Base-by-base conservation (phyloP, 2,797 vertebrate species). In the Lacerta viridis region DNA sequence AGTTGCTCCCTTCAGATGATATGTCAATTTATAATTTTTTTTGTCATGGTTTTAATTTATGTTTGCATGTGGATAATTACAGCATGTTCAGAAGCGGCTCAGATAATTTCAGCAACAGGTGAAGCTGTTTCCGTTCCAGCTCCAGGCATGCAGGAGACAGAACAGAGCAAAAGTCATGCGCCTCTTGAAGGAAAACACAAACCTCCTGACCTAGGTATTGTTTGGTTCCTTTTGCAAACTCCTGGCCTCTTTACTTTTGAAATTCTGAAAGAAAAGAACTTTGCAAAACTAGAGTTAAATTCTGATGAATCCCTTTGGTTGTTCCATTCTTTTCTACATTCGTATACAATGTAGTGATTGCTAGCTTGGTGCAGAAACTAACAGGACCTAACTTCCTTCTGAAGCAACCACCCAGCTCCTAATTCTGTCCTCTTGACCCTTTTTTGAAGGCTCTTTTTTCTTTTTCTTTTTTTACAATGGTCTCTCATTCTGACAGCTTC, bases 81-180 rank as follows among this genome's bases (percentile, higher is more conserved):
- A 97, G 97, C 95, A 93, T 97, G 98, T 81, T 95, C 97, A 86
- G 98, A 98, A 94, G 99, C 97, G 8, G 97, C 98, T 93, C 98
- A 98, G 91, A 98, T 99, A 96, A 98, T 99, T 96, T 99, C 98
- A 50, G 98, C 98, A 92, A 98, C 98, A 92, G 96, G 98, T 82
- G 99, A 99, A 59, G 97, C 98, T 13, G 85, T 96, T 64, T 98
- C 98, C 1, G 95, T 99, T 88, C 99, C 99, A 80, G 98, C 98
- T 88, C 98, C 98, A 0, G 97, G 91, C 55, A 97, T 96, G 87
- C 97, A 98, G 93, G 97, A 97, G 92, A 97, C 97, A 10, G 95
- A 97, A 92, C 92, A 93, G 94, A 23, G 95, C 85, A 95, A 94
- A 94, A 29, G 59, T n/a, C 88, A 90, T 3, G 68, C 91, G 88